Conservation (phyloP, 2,113 vertebrate species). For the Laterallus jamaicensis region DNA sequence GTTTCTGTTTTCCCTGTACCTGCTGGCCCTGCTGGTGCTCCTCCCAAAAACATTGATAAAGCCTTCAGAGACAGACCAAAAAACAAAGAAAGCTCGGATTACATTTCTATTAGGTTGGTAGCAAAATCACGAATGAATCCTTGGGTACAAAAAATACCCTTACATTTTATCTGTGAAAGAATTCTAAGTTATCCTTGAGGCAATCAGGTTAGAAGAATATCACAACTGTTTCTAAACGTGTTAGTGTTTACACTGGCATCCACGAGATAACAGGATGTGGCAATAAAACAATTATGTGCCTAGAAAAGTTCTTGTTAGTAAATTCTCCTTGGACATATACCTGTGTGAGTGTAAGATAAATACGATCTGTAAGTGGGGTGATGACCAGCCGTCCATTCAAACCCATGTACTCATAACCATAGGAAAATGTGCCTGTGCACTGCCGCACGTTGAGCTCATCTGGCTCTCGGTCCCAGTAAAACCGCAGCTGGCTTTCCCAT, state of each 20-base stretch:
- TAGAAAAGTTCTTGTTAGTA: not conserved
- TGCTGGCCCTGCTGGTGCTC: slow-evolving; percentile 93
- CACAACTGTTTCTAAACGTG: not conserved
- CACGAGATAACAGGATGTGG: not conserved
- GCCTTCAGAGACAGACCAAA: slow-evolving; percentile 77
- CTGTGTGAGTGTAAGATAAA: slow-evolving; percentile 97
- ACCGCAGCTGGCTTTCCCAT: slow-evolving; percentile 96
- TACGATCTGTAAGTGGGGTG: slow-evolving; percentile 94
- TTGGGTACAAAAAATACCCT: not conserved
- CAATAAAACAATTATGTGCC: not conserved
- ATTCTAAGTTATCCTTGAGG: not conserved
- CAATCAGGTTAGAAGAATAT: not conserved
- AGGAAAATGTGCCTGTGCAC: slow-evolving; percentile 89
- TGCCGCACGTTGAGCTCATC: slow-evolving; percentile 88
- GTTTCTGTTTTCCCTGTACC: slow-evolving; percentile 98
- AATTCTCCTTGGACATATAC: slow-evolving; percentile 49
- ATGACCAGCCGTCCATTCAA: slow-evolving; percentile 95
- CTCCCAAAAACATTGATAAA: slow-evolving; percentile 95
- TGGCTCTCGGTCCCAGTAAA: slow-evolving; percentile 87
- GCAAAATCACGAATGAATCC: not conserved
- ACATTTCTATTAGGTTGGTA: not conserved
- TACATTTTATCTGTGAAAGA: not conserved
- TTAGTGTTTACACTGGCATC: rapidly evolving
- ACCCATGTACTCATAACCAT: slow-evolving; percentile 98
- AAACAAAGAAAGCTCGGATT: not conserved